Evolutionary conservation across 2,113 vertebrate genomes (phyloP), one percentile per base, ranked within the genome.

Genomic region (Festucalex cinctus): DNA sequence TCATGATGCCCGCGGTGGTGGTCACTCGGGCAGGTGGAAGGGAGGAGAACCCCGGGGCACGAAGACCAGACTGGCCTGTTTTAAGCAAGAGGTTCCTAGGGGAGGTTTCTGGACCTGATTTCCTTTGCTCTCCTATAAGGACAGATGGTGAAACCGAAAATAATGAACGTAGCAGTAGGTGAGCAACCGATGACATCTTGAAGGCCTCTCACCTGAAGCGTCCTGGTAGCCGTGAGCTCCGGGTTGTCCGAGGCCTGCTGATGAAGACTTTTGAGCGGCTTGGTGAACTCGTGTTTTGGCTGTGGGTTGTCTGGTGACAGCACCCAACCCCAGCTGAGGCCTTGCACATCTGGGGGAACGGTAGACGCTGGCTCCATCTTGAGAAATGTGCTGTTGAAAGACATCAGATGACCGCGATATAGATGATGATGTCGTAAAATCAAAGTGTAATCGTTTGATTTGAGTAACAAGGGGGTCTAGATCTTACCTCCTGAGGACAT

Each of bases 311-410:
- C 94, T 92, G 69, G 92, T 94, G 82, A 97, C 92, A 0, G 94
- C 94, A 0, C 95, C 95, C 68, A 98, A 82, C 19, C 97, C 96
- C 48, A 98, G 36, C 86, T 98, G 97, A 66, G 97, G 96, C 79
- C 93, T 94, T 28, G 95, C 89, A 22, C 94, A 89, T 92, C 95
- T 93, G 80, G 97, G 92, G 22, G 95, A 94, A 16, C 92, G 91
- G 75, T 93, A 95, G 70, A 94, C 90, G 60, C 85, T 89, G 9
- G 93, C 86, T 26, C 70, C 81, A 4, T 90, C 89, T 22, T 85
- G 80, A 32, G 71, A 71, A 66, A 68, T 57, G 35, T 65, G 62
- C 74, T 86, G 76, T 19, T 14, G 10, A 71, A 43, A 14, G 24
- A 82, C 16, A 12, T 9, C 43, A 44, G 16, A 44, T 9, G 4